phyloP scores from a whole-genome alignment of 2,888 invertebrate species.

The Nyleta sp. region DNA sequence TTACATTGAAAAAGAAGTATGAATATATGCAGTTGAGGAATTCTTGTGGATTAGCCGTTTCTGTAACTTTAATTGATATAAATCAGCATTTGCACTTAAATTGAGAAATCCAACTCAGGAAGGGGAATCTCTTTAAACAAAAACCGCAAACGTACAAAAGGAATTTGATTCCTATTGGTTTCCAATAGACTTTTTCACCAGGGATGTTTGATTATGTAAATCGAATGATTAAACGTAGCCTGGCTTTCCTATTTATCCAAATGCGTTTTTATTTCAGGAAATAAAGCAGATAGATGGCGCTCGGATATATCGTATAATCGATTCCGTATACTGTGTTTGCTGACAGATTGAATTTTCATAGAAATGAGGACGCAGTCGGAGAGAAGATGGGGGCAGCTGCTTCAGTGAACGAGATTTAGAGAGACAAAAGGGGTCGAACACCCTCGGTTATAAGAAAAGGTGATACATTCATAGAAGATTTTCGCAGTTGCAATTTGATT shows the following conservation, averaged over 20 bases:
- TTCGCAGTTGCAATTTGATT: conserved; percentile 24
- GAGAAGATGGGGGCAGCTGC: conserved; percentile 36
- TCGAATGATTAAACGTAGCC: neutral
- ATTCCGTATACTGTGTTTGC: conserved; percentile 45
- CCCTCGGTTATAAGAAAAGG: conserved; percentile 22
- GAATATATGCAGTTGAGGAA: too few species aligned
- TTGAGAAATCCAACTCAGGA: too few species aligned
- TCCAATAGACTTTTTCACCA: neutral
- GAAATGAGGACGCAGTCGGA: conserved; percentile 47
- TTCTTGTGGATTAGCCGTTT: too few species aligned
- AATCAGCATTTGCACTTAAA: too few species aligned
- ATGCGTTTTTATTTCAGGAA: conserved; percentile 4
- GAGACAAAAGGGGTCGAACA: conserved; percentile 40
- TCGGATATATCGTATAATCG: conserved; percentile 41
- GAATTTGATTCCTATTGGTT: neutral
- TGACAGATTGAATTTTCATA: conserved; percentile 58
- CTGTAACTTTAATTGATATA: too few species aligned
- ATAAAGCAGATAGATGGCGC: conserved; percentile 6
- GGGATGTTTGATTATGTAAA: neutral
- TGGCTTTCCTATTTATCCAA: conserved; percentile 7
- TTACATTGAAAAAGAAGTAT: too few species aligned
- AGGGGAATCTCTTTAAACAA: too few species aligned
- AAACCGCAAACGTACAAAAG: too few species aligned
- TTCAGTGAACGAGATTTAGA: conserved; percentile 44
- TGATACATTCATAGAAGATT: conserved; percentile 48